phyloP scores from a whole-genome alignment of 2,797 vertebrate genomes.

The Alectoris magna region DNA sequence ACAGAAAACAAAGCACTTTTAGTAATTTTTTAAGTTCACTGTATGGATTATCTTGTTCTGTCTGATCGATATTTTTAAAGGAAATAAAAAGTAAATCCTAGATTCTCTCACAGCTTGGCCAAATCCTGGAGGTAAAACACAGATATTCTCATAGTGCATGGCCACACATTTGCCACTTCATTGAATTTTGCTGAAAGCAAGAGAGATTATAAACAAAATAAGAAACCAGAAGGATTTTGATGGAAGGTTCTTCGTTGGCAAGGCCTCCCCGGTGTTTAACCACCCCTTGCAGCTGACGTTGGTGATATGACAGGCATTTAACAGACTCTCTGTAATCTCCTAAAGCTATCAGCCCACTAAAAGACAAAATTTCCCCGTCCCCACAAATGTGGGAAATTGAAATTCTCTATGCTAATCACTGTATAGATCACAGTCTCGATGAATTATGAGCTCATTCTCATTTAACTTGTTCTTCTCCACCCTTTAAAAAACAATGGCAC shows the following conservation, averaged over 20 bases:
- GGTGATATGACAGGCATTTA: background rate
- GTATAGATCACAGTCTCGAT: background rate
- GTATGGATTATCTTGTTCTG: background rate
- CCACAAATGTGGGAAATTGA: background rate
- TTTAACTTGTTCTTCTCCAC: background rate
- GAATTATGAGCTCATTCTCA: background rate
- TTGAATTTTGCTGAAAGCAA: constrained; percentile 23
- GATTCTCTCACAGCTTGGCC: background rate
- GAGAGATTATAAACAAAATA: constrained; percentile 3
- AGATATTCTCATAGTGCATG: background rate
- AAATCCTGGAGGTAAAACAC: background rate
- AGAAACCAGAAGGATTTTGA: background rate
- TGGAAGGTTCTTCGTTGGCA: background rate
- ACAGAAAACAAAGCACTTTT: background rate
- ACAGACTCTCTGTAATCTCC: background rate
- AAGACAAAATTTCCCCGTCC: background rate
- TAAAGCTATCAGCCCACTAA: background rate
- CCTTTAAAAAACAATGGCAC: background rate
- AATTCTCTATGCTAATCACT: background rate
- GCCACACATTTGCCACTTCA: background rate
- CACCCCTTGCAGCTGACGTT: background rate
- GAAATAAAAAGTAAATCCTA: background rate
- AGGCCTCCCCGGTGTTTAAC: background rate
- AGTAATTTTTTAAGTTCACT: background rate
- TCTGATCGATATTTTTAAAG: background rate